Percentiles rank a stretch among this genome's conserved stretches.
phyloP scores from a whole-genome alignment of 64 coral and sea anemone genomes.

The Catalaphyllia jardinei region DNA sequence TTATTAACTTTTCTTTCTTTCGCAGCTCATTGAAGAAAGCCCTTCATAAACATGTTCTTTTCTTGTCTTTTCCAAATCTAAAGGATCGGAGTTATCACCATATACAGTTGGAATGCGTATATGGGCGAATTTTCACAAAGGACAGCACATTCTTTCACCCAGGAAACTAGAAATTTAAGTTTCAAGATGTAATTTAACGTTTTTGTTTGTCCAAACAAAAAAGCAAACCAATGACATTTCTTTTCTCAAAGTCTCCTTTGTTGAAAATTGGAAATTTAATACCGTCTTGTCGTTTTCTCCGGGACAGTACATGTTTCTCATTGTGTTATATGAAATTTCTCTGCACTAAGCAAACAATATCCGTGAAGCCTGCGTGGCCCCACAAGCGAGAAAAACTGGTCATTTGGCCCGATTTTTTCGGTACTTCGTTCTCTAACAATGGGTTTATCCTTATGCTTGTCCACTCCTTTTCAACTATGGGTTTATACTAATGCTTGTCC shows the following conservation, averaged over 20 bases:
- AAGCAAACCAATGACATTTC: conserved; percentile 28
- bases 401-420: too few relatives aligned
- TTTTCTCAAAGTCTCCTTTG: conserved; percentile 15
- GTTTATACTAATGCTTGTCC: too few relatives aligned
- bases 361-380: neutral
- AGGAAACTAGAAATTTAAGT: conserved; percentile 15
- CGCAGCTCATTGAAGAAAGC: neutral
- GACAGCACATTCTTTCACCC: neutral
- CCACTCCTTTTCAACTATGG: too few relatives aligned
- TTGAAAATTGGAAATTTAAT: neutral
- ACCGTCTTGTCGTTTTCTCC: neutral
- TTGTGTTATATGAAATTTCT: neutral
- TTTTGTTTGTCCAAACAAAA: conserved; percentile 44
- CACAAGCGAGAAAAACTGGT: neutral
- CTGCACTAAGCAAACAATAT: neutral
- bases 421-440: too few relatives aligned
- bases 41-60: neutral
- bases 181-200: conserved; percentile 43
- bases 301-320: neutral
- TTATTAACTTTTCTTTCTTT: conserved; percentile 1
- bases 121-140: neutral
- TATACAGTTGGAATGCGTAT: neutral
- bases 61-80: neutral
- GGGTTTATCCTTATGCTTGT: too few relatives aligned
- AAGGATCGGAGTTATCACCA: neutral